Evolutionary conservation across 1,140 invertebrate species (phyloP), one percentile per base, ranked within the genome.

Genomic region (Pseudomyrmex flavicornis): DNA sequence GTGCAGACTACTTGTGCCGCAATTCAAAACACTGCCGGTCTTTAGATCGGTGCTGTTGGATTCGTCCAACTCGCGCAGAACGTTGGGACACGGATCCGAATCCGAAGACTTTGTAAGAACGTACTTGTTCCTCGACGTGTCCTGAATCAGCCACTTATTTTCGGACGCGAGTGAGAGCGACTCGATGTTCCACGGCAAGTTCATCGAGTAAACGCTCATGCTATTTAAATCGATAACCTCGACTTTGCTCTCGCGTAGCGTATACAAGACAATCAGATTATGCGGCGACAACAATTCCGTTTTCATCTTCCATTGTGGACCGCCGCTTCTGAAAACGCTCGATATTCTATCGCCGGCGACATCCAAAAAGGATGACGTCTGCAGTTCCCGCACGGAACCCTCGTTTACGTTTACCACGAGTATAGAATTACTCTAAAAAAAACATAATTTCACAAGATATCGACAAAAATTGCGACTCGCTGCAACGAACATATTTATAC

Each of bases 61-160:
- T 44, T 93, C 92, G 8, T 91, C 80, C 8, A 96, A 72, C 46
- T 92, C 85, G 77, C 90, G 89, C 5, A 95, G 90, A 48, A 92
- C 65, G 82, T 92, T 92, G 5, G 94, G 93, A 82, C 93, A 93
- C 0, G 91, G 89, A 8, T 86, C 56, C 0, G 83, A 52, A 0
- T 86, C 66, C 1, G 62, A 44, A 0, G 85, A 87, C 87, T 94
- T 94, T 63, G 90, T 82, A 7, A 94, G 85, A 58, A 93, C 59
- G 72, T 92, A 93, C 74, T 92, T 93, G 26, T 90, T 90, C 56
- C 84, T 89, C 15, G 61, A 77, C 35, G 75, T 89, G 79, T 90
- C 93, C 65, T 93, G 92, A 22, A 95, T 77, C 8, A 95, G 75
- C 93, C 93, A 95, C 73, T 92, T 93, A 48, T 92, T 85, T 8